Evolutionary conservation across 2,113 vertebrate species (phyloP).

Genomic region (Sisor rabdophorus): DNA sequence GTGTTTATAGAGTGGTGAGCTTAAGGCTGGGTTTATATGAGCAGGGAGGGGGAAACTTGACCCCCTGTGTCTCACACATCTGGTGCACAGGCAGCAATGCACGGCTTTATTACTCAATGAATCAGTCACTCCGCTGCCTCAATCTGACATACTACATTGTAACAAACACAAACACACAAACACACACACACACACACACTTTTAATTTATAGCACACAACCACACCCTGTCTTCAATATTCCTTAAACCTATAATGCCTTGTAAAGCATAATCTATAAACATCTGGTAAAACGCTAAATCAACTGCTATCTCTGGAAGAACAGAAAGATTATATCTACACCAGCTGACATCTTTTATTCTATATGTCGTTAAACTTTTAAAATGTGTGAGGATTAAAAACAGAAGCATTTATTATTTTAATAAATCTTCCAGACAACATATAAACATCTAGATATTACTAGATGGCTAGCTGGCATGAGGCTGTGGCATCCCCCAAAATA

Average conservation of each 20-base stretch:
- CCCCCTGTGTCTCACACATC: slow-evolving; percentile 72
- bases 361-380: neutral
- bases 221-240: neutral
- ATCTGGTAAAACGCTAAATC: slow-evolving; percentile 3
- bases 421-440: neutral
- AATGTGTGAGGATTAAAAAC: neutral
- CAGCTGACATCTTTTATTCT: neutral
- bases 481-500: no score
- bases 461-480: no score
- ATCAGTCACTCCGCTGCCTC: slow-evolving; percentile 21
- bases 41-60: slow-evolving; percentile 65
- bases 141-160: neutral
- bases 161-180: slow-evolving; percentile 22
- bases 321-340: neutral
- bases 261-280: neutral
- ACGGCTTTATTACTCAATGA: slow-evolving; percentile 39
- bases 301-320: neutral
- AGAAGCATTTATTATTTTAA: neutral
- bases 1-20: slow-evolving; percentile 23
- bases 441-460: neutral
- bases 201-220: neutral
- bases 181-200: slow-evolving; percentile 22
- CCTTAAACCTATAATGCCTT: neutral
- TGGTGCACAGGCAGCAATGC: slow-evolving; percentile 74
- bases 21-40: slow-evolving; percentile 62